Conservation (phyloP, 1,140 invertebrate genomes). For the Penaeus vannamei region DNA sequence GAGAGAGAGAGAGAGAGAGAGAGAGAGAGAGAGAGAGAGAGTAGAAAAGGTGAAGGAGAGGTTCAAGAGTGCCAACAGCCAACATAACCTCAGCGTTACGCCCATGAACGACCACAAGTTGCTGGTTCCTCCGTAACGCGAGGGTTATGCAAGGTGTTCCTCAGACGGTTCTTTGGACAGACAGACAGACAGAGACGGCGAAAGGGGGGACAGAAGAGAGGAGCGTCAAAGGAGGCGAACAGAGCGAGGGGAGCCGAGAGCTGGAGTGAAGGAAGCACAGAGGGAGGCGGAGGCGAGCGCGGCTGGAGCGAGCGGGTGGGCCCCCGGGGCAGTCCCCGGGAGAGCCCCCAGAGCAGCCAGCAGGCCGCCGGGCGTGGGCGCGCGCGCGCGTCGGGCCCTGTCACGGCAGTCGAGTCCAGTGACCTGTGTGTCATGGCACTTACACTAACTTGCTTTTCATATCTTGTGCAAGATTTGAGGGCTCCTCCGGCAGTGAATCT, state of each 20-base stretch:
- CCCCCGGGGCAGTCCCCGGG: too few relatives aligned
- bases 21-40: neutral
- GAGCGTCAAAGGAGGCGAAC: neutral
- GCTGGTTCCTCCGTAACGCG: too few relatives aligned
- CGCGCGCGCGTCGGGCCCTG: too few relatives aligned
- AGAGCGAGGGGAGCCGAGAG: neutral
- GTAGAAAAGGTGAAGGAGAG: too few relatives aligned
- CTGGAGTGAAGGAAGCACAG: too few relatives aligned
- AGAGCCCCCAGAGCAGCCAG: neutral
- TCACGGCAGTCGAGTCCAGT: conserved; percentile 2
- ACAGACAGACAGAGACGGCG: neutral
- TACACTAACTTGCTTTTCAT: conserved; percentile 68
- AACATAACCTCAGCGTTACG: too few relatives aligned
- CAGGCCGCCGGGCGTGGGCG: neutral
- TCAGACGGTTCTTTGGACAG: too few relatives aligned
- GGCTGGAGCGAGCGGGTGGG: too few relatives aligned
- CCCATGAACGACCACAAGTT: too few relatives aligned
- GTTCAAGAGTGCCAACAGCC: too few relatives aligned
- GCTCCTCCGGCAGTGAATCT: conserved; percentile 68
- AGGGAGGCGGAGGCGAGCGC: too few relatives aligned
- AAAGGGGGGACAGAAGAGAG: neutral
- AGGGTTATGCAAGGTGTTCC: neutral
- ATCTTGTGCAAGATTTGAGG: conserved; percentile 66
- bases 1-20: neutral
- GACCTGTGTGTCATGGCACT: conserved; percentile 37